Evolutionary conservation across 53 echinoderm and acorn worm genomes (phyloP).

Genomic region (Apostichopus leukothele): DNA sequence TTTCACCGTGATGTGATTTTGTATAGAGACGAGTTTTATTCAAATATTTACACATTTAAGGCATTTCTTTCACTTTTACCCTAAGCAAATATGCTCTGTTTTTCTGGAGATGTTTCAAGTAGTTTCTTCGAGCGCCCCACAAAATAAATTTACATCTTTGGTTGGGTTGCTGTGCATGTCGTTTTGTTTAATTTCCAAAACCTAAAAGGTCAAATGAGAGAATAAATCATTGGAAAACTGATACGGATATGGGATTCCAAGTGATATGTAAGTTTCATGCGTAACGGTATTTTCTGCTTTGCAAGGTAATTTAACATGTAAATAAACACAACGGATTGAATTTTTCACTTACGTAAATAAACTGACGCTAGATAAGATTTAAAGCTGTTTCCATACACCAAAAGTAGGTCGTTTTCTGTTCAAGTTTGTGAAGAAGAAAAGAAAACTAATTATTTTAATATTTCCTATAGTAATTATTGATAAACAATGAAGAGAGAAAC

Average conservation of each 20-base stretch:
- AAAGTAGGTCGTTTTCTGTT: neutral
- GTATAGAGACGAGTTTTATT: neutral
- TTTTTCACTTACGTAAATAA: neutral
- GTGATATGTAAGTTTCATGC: conserved; percentile 6
- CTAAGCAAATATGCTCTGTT: conserved; percentile 24
- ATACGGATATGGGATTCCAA: neutral
- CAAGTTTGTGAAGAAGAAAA: neutral
- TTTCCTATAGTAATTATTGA: neutral
- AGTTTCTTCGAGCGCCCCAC: neutral
- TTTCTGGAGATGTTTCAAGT: neutral
- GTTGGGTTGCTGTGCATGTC: neutral
- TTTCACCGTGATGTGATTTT: too few species aligned
- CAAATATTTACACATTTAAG: conserved; percentile 23
- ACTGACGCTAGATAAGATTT: neutral
- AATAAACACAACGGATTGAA: neutral
- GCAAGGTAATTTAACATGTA: conserved; percentile 9
- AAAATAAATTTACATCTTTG: conserved; percentile 7
- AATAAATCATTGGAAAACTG: conserved; percentile 7
- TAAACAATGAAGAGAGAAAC: neutral
- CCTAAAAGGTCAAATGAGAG: conserved; percentile 7
- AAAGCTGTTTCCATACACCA: neutral
- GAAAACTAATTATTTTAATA: too few species aligned
- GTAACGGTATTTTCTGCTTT: conserved; percentile 4
- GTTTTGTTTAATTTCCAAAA: neutral
- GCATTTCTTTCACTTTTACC: conserved; percentile 5